Base-by-base conservation (phyloP, 1,140 invertebrate species). In the Yoshiicerus persimilis region DNA sequence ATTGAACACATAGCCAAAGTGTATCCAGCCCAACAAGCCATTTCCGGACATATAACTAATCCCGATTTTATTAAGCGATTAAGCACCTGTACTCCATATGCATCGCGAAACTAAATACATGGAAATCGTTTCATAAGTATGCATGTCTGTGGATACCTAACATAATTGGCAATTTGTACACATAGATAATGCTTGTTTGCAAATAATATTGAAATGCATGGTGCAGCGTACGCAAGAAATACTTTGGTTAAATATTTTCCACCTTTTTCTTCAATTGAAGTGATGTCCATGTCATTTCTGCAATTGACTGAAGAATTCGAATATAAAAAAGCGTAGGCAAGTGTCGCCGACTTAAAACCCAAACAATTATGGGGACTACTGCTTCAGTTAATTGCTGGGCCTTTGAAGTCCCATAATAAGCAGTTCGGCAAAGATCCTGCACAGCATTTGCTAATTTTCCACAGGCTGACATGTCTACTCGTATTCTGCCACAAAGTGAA, bases 391-490 rank as follows among this genome's bases (percentile, higher is more conserved):
- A 27, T 20, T 39, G 36, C 41, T 89, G 88, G 36, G 89, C 39
- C 41, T 88, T 90, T 11, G 83, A 20, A 8, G 89, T 90, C 34
- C 89, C 89, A 47, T 87, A 90, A 70, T 86, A 90, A 34, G 84
- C 38, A 47, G 23, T 84, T 38, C 89, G 56, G 41, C 88, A 87
- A 0, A 90, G 34, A 56, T 64, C 32, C 16, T 41, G 10, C 1
- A 89, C 32, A 10, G 66, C 39, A 10, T 84, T 38, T 8, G 75
- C 64, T 16, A 89, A 27, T 11, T 20, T 32, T 20, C 13, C 6
- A 38, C 30, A 64, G 6, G 32, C 27, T 32, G 62, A 36, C 41
- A 62, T 34, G 2, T 86, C 84, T 5, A 64, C 56, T 11, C n/a
- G n/a, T 3, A 66, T 25, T 85, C 39, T 84, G 27, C 6, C 16